phyloP scores from a whole-genome alignment of 2,113 vertebrate genomes.

The Bubo scandiacus region DNA sequence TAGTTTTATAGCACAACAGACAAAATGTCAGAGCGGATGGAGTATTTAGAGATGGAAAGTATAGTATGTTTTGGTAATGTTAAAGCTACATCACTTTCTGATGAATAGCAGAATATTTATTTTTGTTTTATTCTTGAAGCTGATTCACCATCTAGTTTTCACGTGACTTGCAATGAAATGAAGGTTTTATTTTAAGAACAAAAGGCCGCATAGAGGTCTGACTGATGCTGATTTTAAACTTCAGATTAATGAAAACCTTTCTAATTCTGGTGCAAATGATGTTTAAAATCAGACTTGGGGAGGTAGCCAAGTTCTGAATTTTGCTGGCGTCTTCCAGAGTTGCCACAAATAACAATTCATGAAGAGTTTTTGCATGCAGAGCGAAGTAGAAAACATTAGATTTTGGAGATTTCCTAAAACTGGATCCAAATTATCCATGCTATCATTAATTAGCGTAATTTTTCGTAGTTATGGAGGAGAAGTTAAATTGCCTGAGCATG shows the following conservation, averaged over 20 bases:
- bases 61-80: not conserved
- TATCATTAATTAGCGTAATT: not conserved
- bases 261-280: not conserved
- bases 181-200: slow-evolving; percentile 37
- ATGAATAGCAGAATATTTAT: slow-evolving; percentile 32
- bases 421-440: not conserved
- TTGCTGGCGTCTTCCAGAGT: not conserved
- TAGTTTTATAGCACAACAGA: slow-evolving; percentile 5
- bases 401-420: not conserved
- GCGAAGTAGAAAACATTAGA: not conserved
- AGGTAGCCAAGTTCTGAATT: slow-evolving; percentile 9
- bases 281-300: not conserved
- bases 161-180: not conserved
- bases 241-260: slow-evolving; percentile 1
- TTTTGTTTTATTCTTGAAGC: slow-evolving; percentile 26
- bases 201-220: not conserved
- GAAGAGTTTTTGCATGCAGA: not conserved
- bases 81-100: not conserved
- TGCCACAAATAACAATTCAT: slow-evolving; percentile 3
- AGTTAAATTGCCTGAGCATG: not conserved
- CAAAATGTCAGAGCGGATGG: not conserved
- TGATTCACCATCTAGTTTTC: slow-evolving; percentile 26
- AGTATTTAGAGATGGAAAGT: slow-evolving; percentile 15
- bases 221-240: slow-evolving; percentile 12
- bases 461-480: not conserved